A percentile compares a stretch with the other conserved stretches of the same genome.
Evolutionary conservation across 1,140 invertebrate species (phyloP).

Genomic region (Melanaphis sacchari): DNA sequence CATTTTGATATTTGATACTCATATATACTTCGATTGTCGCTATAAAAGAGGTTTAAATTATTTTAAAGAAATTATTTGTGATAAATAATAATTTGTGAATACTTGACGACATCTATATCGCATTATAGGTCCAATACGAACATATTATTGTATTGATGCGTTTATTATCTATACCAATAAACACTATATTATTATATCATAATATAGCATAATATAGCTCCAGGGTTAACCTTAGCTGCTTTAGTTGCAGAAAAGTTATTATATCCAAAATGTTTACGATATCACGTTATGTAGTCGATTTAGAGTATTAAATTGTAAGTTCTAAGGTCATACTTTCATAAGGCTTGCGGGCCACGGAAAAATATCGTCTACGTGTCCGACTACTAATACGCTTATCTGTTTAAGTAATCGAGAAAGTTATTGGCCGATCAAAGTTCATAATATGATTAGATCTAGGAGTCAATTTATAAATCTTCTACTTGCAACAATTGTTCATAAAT

Average conservation of each 20-base stretch:
- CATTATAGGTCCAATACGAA: no score
- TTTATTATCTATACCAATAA: no score
- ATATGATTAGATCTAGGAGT: neutral
- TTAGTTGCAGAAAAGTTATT: neutral
- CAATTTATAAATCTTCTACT: neutral
- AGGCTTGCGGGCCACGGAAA: neutral
- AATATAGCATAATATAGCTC: neutral
- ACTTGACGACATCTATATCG: neutral
- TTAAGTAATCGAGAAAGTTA: constrained; percentile 30
- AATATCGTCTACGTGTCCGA: neutral
- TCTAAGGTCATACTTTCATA: constrained; percentile 22
- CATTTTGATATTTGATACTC: neutral
- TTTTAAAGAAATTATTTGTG: neutral
- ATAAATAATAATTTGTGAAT: neutral
- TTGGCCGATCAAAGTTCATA: neutral
- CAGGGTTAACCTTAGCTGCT: neutral
- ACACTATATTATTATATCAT: no score
- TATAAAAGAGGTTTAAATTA: neutral
- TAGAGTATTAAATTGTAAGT: neutral
- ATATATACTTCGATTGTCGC: neutral
- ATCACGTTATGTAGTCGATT: neutral
- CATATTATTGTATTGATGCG: no score
- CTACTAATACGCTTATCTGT: neutral
- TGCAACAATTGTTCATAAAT: neutral
- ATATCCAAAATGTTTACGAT: neutral